Evolutionary conservation across 2,888 invertebrate species (phyloP).

Genomic region (Isotomurus palustris): DNA sequence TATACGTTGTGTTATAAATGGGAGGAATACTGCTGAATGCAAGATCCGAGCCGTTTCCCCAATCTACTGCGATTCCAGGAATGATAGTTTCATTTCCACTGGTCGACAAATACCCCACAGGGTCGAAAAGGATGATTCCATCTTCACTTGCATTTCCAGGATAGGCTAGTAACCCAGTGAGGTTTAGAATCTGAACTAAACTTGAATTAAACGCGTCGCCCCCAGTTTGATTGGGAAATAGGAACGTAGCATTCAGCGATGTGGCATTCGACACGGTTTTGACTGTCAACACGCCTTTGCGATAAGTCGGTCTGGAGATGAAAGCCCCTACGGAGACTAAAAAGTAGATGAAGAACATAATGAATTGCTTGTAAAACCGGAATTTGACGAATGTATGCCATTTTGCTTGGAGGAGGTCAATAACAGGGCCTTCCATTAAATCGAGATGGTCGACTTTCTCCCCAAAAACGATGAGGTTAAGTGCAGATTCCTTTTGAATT

Average conservation of each 20-base stretch:
- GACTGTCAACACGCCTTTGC: not conserved
- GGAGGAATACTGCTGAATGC: too few species aligned
- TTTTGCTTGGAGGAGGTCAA: conserved; percentile 90
- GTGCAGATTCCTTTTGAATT: conserved; percentile 90
- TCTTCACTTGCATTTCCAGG: not conserved
- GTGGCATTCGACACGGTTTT: conserved; percentile 8
- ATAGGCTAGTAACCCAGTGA: conserved; percentile 41
- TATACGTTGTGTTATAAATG: too few species aligned
- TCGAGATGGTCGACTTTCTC: conserved; percentile 81
- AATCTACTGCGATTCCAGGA: not conserved
- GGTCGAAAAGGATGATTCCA: not conserved
- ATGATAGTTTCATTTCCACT: not conserved
- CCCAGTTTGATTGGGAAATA: conserved; percentile 17
- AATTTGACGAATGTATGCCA: conserved; percentile 94
- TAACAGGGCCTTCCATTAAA: conserved; percentile 70
- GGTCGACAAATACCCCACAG: too few species aligned
- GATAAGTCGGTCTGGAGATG: conserved; percentile 75
- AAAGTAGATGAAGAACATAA: conserved; percentile 85
- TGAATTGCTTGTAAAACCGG: conserved; percentile 89
- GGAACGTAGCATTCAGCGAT: conserved; percentile 8
- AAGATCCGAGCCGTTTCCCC: not conserved
- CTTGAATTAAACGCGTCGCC: conserved; percentile 26
- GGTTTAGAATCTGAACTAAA: conserved; percentile 33
- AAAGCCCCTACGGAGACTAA: conserved; percentile 82
- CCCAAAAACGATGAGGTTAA: conserved; percentile 94